Percentiles rank a stretch among this genome's conserved stretches.
Conservation (phyloP, 2,888 invertebrate species). For the Noctuana brunneofusca region DNA sequence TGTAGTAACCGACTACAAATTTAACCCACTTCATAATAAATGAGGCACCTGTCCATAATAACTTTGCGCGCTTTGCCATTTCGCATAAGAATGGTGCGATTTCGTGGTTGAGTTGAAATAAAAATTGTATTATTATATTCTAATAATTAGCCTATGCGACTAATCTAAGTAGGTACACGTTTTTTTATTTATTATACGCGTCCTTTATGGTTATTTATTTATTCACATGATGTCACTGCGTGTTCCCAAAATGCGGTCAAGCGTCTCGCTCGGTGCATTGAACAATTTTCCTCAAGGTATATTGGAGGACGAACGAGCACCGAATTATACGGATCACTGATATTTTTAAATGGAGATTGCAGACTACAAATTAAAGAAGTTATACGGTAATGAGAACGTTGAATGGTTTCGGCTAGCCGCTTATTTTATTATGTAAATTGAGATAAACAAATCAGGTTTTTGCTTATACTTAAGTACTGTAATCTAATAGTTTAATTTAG, state of each 20-base stretch:
- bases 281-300: constrained; percentile 25
- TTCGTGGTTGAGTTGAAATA: too few species aligned
- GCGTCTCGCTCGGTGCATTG: constrained; percentile 31
- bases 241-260: constrained; percentile 43
- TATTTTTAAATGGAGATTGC: background rate
- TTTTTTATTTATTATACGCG: background rate
- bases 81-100: background rate
- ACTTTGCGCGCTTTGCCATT: background rate
- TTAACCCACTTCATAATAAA: constrained; percentile 10
- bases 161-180: background rate
- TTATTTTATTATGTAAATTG: too few species aligned
- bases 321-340: constrained; percentile 16
- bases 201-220: constrained; percentile 38
- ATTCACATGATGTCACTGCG: constrained; percentile 44
- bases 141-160: too few species aligned
- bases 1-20: constrained; percentile 15
- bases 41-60: constrained; percentile 7
- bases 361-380: background rate
- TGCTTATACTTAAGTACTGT: too few species aligned
- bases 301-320: constrained; percentile 11
- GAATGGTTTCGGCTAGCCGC: background rate
- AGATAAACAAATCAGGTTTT: background rate
- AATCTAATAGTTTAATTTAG: too few species aligned
- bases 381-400: background rate
- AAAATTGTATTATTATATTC: too few species aligned